phyloP scores from a whole-genome alignment of 2,888 invertebrate species.

The Patella depressa region DNA sequence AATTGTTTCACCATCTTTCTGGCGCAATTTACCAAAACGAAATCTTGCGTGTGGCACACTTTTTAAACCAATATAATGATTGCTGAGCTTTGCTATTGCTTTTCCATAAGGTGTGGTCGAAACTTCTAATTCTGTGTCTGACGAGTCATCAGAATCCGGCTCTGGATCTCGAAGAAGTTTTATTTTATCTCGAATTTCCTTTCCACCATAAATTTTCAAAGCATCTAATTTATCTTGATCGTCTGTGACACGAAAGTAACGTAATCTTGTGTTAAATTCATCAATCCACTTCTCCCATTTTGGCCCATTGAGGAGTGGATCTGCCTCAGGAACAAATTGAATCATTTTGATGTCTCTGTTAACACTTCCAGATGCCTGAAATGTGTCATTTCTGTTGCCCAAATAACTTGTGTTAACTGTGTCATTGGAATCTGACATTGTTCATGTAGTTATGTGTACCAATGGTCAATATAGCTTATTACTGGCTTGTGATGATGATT shows the following conservation, averaged over 20 bases:
- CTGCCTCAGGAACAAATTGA: not conserved
- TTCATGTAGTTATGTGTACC: no score
- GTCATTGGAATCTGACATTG: no score
- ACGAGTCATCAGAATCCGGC: not conserved
- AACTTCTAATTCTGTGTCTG: not conserved
- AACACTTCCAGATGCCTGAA: not conserved
- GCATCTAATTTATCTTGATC: not conserved
- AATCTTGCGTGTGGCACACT: no score
- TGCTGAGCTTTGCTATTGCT: no score
- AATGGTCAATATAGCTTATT: no score
- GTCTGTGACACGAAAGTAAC: not conserved
- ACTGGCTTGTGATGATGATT: no score
- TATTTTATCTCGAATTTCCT: not conserved
- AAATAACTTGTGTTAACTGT: no score
- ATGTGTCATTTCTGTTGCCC: no score
- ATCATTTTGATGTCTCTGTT: not conserved
- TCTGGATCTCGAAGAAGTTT: not conserved
- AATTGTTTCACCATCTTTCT: not conserved
- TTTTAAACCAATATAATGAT: no score
- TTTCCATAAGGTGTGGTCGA: no score
- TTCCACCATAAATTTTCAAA: not conserved
- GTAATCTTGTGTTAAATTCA: not conserved
- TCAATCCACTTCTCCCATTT: not conserved
- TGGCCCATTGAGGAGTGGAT: not conserved
- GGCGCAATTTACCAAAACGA: not conserved